Evolutionary conservation across 2,797 vertebrate species (phyloP).

Genomic region (Helicolenus hilgendorfi): DNA sequence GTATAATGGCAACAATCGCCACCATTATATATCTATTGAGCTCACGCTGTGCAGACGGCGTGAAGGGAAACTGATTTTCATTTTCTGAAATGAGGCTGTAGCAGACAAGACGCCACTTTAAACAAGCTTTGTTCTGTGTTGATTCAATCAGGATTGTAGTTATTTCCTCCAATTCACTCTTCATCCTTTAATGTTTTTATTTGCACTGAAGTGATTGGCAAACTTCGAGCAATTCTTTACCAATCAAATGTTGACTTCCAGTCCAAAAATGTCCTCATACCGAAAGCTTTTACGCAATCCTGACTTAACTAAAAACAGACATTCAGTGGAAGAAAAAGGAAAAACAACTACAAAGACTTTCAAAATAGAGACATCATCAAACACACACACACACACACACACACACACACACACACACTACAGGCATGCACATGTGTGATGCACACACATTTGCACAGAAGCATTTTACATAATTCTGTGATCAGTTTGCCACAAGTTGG

Average conservation of each 20-base stretch:
- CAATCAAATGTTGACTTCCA: slow-evolving; percentile 31
- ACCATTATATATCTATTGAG: neutral
- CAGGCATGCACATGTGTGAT: slow-evolving; percentile 19
- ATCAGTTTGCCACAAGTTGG: neutral
- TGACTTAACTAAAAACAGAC: slow-evolving; percentile 56
- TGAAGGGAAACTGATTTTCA: neutral
- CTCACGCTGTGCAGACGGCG: neutral
- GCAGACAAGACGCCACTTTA: neutral
- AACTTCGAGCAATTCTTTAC: neutral
- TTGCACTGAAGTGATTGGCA: slow-evolving; percentile 3
- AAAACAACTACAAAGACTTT: neutral
- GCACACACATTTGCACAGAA: neutral
- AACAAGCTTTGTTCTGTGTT: slow-evolving; percentile 3
- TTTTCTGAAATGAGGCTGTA: slow-evolving; percentile 20
- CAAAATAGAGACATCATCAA: slow-evolving; percentile 15
- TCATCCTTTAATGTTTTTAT: slow-evolving; percentile 8
- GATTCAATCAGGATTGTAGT: neutral
- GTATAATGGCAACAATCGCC: neutral
- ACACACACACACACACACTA: slow-evolving; percentile 3
- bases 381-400: neutral
- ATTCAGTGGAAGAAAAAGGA: neutral
- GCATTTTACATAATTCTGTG: slow-evolving; percentile 15
- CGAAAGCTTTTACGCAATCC: slow-evolving; percentile 35
- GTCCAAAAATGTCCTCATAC: slow-evolving; percentile 57
- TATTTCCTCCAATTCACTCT: neutral